These are phyloP conservation scores for Chrysodeixis includens DNA, from an alignment of 2,888 invertebrate genomes.

Conservation along the genomic window DNA sequence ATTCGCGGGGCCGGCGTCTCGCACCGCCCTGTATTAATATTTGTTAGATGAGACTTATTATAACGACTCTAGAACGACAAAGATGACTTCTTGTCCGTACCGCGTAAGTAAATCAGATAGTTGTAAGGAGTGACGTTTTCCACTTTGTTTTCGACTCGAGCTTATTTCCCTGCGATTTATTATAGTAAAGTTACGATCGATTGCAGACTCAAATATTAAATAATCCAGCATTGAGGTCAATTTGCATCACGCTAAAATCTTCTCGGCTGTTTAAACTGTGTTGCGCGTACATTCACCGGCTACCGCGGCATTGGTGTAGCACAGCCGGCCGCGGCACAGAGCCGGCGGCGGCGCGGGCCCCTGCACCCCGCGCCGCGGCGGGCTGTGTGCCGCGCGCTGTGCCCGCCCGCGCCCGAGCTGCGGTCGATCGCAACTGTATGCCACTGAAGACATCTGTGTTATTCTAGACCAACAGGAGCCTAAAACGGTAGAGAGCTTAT, in stretches of 20 bases:
- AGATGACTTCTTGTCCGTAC: slow-evolving; percentile 71
- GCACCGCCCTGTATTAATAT: slow-evolving; percentile 69
- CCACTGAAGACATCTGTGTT: slow-evolving; percentile 75
- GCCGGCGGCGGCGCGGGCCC: slow-evolving; percentile 61
- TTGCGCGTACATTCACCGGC: slow-evolving; percentile 50
- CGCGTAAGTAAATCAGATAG: slow-evolving; percentile 64
- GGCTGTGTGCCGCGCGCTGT: slow-evolving; percentile 44
- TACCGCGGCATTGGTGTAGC: slow-evolving; percentile 41
- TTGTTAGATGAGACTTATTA: slow-evolving; percentile 76
- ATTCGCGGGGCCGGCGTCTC: slow-evolving; percentile 70
- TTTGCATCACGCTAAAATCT: slow-evolving; percentile 47
- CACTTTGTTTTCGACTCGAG: slow-evolving; percentile 68
- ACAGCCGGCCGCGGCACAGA: slow-evolving; percentile 32
- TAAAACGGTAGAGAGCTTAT: slow-evolving; percentile 88
- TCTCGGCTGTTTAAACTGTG: slow-evolving; percentile 43
- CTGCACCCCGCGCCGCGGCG: slow-evolving; percentile 69
- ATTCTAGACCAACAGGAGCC: slow-evolving; percentile 83
- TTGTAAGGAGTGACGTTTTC: slow-evolving; percentile 61
- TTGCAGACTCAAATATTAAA: slow-evolving; percentile 11
- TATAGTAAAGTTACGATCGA: slow-evolving; percentile 44
- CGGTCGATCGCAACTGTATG: slow-evolving; percentile 37
- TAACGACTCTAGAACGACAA: slow-evolving; percentile 75
- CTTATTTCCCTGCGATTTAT: slow-evolving; percentile 63
- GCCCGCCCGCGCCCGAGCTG: slow-evolving; percentile 12
- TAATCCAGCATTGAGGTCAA: slow-evolving; percentile 30